Conservation (phyloP, 2,888 invertebrate species). For the Spodoptera exigua region DNA sequence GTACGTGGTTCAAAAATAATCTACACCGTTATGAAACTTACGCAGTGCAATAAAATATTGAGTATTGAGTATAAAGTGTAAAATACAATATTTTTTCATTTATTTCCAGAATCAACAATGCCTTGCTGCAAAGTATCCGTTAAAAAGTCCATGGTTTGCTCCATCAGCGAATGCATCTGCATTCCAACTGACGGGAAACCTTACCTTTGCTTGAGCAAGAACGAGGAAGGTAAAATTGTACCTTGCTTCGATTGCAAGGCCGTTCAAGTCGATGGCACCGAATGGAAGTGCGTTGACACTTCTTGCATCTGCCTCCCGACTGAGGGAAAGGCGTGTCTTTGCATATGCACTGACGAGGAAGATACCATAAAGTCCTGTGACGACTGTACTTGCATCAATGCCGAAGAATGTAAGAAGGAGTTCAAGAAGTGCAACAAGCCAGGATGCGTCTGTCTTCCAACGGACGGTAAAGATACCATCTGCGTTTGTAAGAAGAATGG, state of each 20-base stretch:
- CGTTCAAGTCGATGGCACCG: constrained; percentile 36
- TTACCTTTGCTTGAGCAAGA: constrained; percentile 51
- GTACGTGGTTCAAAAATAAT: no score
- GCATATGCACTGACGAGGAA: constrained; percentile 60
- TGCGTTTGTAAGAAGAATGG: constrained; percentile 61
- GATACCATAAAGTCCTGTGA: constrained; percentile 57
- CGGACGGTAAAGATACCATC: constrained; percentile 57
- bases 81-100: background rate
- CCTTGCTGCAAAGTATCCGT: constrained; percentile 66
- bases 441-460: constrained; percentile 60
- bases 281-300: constrained; percentile 51
- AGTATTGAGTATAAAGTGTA: no score
- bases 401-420: constrained; percentile 39
- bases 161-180: constrained; percentile 66
- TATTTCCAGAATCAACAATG: constrained; percentile 59
- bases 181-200: constrained; percentile 55
- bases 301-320: constrained; percentile 56
- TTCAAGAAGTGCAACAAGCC: constrained; percentile 53
- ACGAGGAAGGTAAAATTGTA: constrained; percentile 51
- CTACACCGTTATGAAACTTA: no score
- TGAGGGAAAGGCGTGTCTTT: constrained; percentile 54
- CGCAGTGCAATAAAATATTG: no score
- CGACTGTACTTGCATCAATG: constrained; percentile 58
- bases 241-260: constrained; percentile 51
- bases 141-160: constrained; percentile 60